phyloP scores from a whole-genome alignment of 2,888 invertebrate species.

The Lasioglossum calceatum region DNA sequence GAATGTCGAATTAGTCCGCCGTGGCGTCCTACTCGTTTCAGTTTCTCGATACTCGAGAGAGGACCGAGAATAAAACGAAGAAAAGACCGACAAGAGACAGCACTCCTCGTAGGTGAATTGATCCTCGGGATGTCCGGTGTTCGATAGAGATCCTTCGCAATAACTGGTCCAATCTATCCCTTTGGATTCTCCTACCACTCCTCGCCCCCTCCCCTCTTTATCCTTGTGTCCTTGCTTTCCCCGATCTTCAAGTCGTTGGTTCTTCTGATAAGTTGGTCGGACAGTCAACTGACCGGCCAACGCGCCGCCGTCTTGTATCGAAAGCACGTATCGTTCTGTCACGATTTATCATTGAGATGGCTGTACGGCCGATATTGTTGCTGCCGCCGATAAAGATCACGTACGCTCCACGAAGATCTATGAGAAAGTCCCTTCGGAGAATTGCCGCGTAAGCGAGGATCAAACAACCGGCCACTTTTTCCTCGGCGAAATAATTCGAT shows the following conservation, averaged over 20 bases:
- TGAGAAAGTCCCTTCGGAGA: slow-evolving; percentile 30
- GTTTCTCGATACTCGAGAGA: background rate
- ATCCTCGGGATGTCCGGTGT: slow-evolving; percentile 63
- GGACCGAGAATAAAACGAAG: slow-evolving; percentile 29
- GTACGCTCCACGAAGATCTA: slow-evolving; percentile 46
- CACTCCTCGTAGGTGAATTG: slow-evolving; percentile 59
- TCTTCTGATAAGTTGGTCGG: slow-evolving; percentile 65
- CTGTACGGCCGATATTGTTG: slow-evolving; percentile 40
- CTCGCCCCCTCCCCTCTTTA: background rate
- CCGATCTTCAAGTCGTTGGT: slow-evolving; percentile 49
- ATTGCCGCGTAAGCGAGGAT: slow-evolving; percentile 40
- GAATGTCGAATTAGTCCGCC: slow-evolving; percentile 62
- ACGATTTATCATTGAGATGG: slow-evolving; percentile 70
- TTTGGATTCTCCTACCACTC: background rate
- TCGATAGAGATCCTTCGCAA: slow-evolving; percentile 70
- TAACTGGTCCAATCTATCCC: slow-evolving; percentile 55
- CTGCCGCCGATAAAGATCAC: slow-evolving; percentile 55
- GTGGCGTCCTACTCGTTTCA: slow-evolving; percentile 32
- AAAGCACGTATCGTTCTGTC: slow-evolving; percentile 63
- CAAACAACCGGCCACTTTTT: slow-evolving; percentile 7
- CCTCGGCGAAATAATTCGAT: background rate
- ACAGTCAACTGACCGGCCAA: slow-evolving; percentile 43
- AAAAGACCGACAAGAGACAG: slow-evolving; percentile 18
- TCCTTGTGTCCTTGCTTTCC: slow-evolving; percentile 28
- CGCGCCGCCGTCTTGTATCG: slow-evolving; percentile 44